Evolutionary conservation across 1,140 invertebrate species (phyloP), one percentile per base, ranked within the genome.

Genomic region (Atta colombica): DNA sequence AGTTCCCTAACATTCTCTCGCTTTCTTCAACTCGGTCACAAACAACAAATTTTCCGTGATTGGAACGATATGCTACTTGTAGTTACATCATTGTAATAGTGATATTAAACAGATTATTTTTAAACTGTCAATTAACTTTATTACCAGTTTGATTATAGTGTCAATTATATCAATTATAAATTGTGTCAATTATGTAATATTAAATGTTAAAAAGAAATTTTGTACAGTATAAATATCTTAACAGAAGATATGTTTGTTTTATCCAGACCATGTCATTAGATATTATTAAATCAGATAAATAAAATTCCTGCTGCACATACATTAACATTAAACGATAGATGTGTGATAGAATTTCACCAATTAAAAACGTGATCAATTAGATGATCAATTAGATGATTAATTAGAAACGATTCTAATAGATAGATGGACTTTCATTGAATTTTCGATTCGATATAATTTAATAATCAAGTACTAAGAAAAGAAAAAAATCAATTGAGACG

Each of bases 401-500:
- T 18, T 60, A 25, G 8, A 60, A 35, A n/a, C 18, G 31, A 66
- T 66, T 18, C 7, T n/a, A 66, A 35, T 39, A 31, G 16, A 35
- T 35, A 31, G 28, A n/a, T 66, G 12, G 8, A 66, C 16, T 7
- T 65, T 10, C 7, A 14, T 35, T 35, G 16, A 51, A 31, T 3
- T 31, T 35, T 51, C 21, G 8, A 63, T 12, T 21, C 8, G 45
- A 55, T n/a, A 60, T 89, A 89, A 89, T 58, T 89, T 71, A 69
- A 49, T 25, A 39, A 25, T 49, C 31, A 49, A 71, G 55, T 53
- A 45, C 35, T 51, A 77, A 63, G 39, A 72, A 68, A 85, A 89
- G 61, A 8, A 82, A 81, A 31, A 86, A 89, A 89, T 89, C 82
- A 88, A 88, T 89, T 55, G 75, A 72, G 66, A 89, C 45, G 25